Evolutionary conservation across 2,113 vertebrate genomes (phyloP).

Genomic region (Ochotona curzoniae): DNA sequence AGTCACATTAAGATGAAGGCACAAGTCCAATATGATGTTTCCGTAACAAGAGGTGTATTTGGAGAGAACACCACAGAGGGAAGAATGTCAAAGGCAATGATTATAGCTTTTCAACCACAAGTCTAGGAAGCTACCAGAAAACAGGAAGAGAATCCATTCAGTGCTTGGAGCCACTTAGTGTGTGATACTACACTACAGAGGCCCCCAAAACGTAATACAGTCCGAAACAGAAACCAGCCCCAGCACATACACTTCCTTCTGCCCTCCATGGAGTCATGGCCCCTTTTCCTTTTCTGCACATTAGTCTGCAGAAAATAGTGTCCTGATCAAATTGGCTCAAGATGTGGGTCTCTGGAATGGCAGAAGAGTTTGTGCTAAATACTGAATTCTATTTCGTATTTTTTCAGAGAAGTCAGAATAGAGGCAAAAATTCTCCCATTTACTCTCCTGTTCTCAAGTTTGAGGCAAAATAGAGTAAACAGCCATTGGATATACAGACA

Average conservation of each 20-base stretch:
- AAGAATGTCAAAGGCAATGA: not conserved
- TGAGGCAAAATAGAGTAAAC: not conserved
- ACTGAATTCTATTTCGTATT: not conserved
- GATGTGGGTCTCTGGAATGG: not conserved
- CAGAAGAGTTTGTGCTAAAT: not conserved
- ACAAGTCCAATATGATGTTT: not conserved
- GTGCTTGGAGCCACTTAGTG: not conserved
- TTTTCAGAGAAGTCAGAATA: slow-evolving; percentile 6
- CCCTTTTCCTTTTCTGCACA: not conserved
- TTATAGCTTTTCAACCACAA: not conserved
- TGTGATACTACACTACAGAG: not conserved
- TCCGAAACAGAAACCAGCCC: not conserved
- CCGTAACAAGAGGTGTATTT: not conserved
- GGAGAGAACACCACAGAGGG: not conserved
- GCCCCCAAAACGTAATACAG: not conserved
- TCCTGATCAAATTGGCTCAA: not conserved
- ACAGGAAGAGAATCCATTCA: not conserved
- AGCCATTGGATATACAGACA: not conserved
- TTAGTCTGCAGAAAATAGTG: not conserved
- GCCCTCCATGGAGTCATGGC: not conserved
- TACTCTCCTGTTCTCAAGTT: not conserved
- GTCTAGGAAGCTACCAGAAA: slow-evolving; percentile 1
- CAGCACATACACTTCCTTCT: not conserved
- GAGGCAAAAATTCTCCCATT: not conserved
- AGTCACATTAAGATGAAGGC: not conserved